Evolutionary conservation across 1,140 invertebrate genomes (phyloP).

Genomic region (Sipha flava): DNA sequence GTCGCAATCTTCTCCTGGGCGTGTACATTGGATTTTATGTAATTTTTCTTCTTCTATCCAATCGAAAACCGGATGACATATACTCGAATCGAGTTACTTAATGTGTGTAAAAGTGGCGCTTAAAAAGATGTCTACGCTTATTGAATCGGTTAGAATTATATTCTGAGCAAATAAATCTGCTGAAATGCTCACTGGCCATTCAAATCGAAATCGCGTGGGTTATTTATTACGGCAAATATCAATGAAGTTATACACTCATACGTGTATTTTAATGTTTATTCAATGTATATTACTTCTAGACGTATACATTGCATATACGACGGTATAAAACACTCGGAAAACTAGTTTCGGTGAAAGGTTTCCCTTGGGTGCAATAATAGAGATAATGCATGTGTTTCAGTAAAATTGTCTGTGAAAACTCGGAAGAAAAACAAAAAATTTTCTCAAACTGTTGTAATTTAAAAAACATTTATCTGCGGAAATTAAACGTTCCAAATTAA

Average conservation of each 20-base stretch:
- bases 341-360: not conserved
- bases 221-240: not conserved
- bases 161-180: not conserved
- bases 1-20: not conserved
- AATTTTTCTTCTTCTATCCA: not conserved
- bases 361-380: not conserved
- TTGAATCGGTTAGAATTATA: not conserved
- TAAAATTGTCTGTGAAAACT: not conserved
- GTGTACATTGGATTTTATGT: not conserved
- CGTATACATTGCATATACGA: not conserved
- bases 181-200: not conserved
- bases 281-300: not conserved
- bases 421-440: not conserved
- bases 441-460: not conserved
- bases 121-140: not conserved
- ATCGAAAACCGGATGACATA: not conserved
- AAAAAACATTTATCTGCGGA: too few species aligned
- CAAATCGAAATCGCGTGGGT: not conserved
- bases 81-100: not conserved
- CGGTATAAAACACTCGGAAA: not conserved
- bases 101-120: not conserved
- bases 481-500: too few species aligned
- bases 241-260: not conserved
- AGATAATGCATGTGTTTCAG: not conserved
- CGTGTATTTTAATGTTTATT: slow-evolving; percentile 10